phyloP scores from a whole-genome alignment of 1,140 invertebrate genomes.

The Bombus confusus region DNA sequence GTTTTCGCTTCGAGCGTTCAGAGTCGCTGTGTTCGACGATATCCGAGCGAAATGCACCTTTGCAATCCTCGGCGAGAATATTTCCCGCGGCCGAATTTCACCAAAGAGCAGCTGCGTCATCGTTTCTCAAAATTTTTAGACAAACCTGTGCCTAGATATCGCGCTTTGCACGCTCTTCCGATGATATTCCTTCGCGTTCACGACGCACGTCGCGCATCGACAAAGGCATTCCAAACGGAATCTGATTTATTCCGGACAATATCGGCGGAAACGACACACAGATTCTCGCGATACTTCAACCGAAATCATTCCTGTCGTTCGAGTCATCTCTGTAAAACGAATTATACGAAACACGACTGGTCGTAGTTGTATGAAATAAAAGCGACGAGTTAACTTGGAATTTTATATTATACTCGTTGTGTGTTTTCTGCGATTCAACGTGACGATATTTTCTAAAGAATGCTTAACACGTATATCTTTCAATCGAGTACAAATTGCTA shows the following conservation, averaged over 20 bases:
- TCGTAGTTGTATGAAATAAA: neutral
- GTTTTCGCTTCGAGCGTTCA: conserved; percentile 12
- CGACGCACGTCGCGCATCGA: neutral
- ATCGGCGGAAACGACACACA: neutral
- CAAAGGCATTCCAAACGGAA: conserved; percentile 4
- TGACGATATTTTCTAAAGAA: neutral
- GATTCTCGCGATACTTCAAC: neutral
- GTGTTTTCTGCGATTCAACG: neutral
- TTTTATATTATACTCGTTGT: neutral
- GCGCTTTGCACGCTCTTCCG: neutral
- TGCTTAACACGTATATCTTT: neutral
- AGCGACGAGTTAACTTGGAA: neutral
- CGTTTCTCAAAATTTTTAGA: neutral
- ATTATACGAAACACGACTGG: neutral
- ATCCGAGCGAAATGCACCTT: neutral
- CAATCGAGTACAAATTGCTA: no score
- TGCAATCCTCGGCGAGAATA: neutral
- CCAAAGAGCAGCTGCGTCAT: neutral
- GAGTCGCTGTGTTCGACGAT: conserved; percentile 6
- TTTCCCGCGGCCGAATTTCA: neutral
- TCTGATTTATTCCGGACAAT: conserved; percentile 20
- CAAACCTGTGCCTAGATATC: neutral
- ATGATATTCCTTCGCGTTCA: conserved; percentile 3
- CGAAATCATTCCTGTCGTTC: neutral
- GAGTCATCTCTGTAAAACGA: neutral